Conservation (phyloP, 2,113 vertebrate species). For the Halcyon malimbica region DNA sequence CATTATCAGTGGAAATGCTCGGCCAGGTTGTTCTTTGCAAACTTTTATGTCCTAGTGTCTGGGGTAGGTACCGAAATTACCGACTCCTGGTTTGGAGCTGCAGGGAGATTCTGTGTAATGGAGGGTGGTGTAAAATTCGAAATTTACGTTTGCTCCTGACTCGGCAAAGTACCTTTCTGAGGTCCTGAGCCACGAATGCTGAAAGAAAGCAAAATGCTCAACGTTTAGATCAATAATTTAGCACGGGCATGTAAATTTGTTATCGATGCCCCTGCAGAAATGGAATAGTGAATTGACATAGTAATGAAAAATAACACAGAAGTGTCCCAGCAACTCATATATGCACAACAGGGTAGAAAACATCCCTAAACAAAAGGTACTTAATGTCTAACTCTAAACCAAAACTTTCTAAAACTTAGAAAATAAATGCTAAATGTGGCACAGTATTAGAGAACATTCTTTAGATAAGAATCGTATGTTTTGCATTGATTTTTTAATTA, state of each 20-base stretch:
- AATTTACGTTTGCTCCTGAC: neutral
- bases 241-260: neutral
- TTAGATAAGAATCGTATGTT: neutral
- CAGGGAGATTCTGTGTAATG: neutral
- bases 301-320: neutral
- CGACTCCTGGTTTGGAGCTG: neutral
- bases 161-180: neutral
- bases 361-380: neutral
- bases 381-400: neutral
- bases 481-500: neutral
- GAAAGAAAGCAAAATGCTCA: neutral
- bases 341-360: neutral
- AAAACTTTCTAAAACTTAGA: neutral
- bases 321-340: neutral
- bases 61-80: neutral
- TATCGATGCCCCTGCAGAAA: neutral
- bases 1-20: neutral
- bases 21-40: neutral
- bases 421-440: neutral
- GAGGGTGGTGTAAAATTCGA: neutral
- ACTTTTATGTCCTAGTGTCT: fast-evolving
- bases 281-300: neutral
- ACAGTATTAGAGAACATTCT: neutral
- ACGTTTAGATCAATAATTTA: neutral
- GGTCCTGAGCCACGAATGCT: neutral